Base-by-base conservation (phyloP, 2,113 vertebrate genomes). In the Strix aluco region DNA sequence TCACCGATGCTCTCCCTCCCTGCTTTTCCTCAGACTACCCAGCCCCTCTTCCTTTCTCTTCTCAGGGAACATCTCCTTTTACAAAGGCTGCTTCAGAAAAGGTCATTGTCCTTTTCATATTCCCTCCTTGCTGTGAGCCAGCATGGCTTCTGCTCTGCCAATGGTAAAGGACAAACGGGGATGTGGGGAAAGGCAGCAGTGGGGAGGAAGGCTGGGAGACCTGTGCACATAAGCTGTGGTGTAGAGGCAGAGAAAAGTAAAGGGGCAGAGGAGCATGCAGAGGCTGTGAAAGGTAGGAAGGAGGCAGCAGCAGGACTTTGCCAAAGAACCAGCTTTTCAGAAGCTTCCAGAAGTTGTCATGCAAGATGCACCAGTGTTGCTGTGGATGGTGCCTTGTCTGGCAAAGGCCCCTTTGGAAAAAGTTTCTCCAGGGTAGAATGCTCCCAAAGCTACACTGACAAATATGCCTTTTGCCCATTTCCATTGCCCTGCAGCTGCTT, bases 101-200 rank as follows among this genome's bases (percentile, higher is more conserved):
- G 97, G 96, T 97, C 96, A 97, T 58, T 88, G 81, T 96, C 95
- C 81, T 32, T 96, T 98, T 97, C 83, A 96, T 91, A 95, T 92
- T 61, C 17, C 32, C 20, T 94, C 40, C 97, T 97, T 71, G 63
- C 97, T 97, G 97, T 92, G 97, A 97, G 79, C 88, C 94, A 95
- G 88, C 5, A 1, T 77, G 86, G 78, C 81, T 96, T 92, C 86
- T 93, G 62, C 70, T 89, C 91, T 93, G 92, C 85, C 74, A 78
- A 1, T 77, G 81, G 66, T 77, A 93, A 90, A 95, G 46, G 83
- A 91, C 62, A 96, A 94, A 90, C 1, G 8, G 57, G n/a, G 70
- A 66, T 73, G 83, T 25, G 51, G 51, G 84, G 57, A 94, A 81
- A 92, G 70, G 83, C 78, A 81, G 69, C 36, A 34, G 63, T 59